Evolutionary conservation across 2,797 vertebrate genomes (phyloP), one percentile per base, ranked within the genome.

Genomic region (Spinibarbus caldwelli): DNA sequence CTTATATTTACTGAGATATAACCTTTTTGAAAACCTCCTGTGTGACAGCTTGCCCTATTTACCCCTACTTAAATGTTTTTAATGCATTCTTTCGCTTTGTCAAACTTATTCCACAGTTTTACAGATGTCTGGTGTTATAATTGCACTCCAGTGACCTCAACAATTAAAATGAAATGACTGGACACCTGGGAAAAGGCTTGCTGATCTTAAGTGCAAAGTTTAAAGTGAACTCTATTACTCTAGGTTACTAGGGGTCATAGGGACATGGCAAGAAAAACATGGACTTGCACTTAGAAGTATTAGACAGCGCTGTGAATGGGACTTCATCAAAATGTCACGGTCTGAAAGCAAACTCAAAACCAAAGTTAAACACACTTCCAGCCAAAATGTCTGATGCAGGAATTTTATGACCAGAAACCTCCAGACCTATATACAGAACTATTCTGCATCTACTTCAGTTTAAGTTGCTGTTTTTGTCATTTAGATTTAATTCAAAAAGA

Each of bases 281-380:
- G 45, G 10, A 57, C 10, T 62, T n/a, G 67, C 45, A 36, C 17
- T 66, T 49, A n/a, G n/a, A n/a, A n/a, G n/a, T n/a, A n/a, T n/a
- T n/a, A n/a, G n/a, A n/a, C n/a, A n/a, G 6, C 1, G 34, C 26
- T 38, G 67, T 68, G 62, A 84, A 82, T 43, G 45, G 23, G 38
- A 17, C 19, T 82, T 80, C 15, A 70, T 23, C 62, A 80, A 82
- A 82, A 26, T n/a, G 38, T 82, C 83, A 83, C 43, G 43, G 47
- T 80, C 57, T 45, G 21, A 57, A 23, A 41, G 43, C 70, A 88
- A 88, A 80, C 62, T n/a, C 36, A 43, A 77, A 26, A 57, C 12
- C 41, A 49, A 82, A 86, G 49, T 76, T 45, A 70, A 86, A 86
- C 83, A 85, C 71, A 57, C 29, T 49, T 79, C 9, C 54, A 80